Evolutionary conservation across 2,797 vertebrate species (phyloP), one percentile per base, ranked within the genome.

Genomic region (Eremophila alpestris): DNA sequence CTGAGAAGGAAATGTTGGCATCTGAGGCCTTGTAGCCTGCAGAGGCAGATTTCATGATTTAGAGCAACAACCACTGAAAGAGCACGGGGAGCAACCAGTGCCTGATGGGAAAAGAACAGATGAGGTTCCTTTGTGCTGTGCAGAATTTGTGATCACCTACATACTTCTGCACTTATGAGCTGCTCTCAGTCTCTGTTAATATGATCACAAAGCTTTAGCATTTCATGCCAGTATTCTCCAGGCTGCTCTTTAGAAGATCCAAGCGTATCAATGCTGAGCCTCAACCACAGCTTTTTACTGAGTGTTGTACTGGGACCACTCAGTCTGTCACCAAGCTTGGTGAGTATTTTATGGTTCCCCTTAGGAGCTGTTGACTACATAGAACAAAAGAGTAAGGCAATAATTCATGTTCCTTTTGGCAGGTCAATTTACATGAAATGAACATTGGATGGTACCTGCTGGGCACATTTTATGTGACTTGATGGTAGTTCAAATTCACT

Each of bases 371-470:
- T 26, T 16, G 13, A 21, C 19, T 58, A 3, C 36, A 20, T 18
- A 59, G 51, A 71, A 90, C 17, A 79, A 45, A 79, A 82, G 78
- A 92, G 18, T 46, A 59, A 79, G 38, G 10, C 34, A 76, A 23
- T 93, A 5, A 38, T 63, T 94, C 36, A 17, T 12, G 1, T 77
- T 73, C 41, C 15, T 79, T 71, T 86, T 59, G 83, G 59, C 70
- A 83, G 88, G 34, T 92, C 82, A 79, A 79, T 94, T 89, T 90
- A 56, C 77, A 46, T 40, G 10, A 87, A 92, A 84, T 36, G 21
- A 85, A 56, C 0, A 0, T 38, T 54, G 56, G 56, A 45, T 80
- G 52, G 74, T 82, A 87, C 83, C 90, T 93, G 55, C 86, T 79
- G 78, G 83, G 80, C 45, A 58, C 7, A 3, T 76, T 86, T 95